phyloP scores from a whole-genome alignment of 2,113 vertebrate species.

The Candoia aspera region DNA sequence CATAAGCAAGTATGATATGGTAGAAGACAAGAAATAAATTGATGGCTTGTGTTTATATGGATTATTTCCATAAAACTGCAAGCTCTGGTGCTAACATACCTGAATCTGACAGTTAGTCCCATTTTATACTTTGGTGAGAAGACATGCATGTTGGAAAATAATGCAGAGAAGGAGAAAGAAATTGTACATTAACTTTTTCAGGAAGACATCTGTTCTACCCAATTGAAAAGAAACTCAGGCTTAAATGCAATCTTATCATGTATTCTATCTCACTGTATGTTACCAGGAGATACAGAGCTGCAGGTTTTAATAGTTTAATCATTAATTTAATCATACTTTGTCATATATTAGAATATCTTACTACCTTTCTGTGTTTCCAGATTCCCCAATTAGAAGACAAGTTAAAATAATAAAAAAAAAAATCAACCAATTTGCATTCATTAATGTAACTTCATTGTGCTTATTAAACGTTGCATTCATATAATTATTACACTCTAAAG shows the following conservation, averaged over 20 bases:
- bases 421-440: neutral
- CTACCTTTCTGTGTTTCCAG: neutral
- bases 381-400: neutral
- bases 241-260: neutral
- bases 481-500: neutral
- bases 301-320: neutral
- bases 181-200: neutral
- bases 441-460: neutral
- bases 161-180: neutral
- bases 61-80: neutral
- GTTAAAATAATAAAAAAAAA: neutral
- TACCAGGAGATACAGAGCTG: neutral
- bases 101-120: neutral
- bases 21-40: neutral
- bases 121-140: neutral
- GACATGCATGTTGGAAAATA: neutral
- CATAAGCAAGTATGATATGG: neutral
- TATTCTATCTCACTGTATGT: neutral
- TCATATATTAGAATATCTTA: neutral
- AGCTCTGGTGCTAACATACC: neutral
- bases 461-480: neutral
- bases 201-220: neutral
- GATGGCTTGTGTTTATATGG: neutral
- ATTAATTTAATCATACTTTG: neutral
- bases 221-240: neutral